phyloP scores from a whole-genome alignment of 2,113 vertebrate species.

The Cyprinus carpio region DNA sequence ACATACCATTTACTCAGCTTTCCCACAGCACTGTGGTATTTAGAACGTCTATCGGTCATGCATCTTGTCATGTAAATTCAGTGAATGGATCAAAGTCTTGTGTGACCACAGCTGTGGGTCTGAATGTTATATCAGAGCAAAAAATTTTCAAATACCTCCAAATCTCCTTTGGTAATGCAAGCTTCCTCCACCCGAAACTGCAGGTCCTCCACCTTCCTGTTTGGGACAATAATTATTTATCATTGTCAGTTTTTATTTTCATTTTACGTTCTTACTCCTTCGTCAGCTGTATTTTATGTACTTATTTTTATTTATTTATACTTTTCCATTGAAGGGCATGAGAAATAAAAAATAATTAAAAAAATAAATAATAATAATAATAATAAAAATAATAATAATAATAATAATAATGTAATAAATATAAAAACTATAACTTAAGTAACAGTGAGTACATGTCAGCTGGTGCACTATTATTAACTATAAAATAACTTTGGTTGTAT shows the following conservation, averaged over 20 bases:
- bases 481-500: neutral
- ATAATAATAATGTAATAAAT: too few species aligned
- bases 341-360: neutral
- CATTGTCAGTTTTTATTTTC: neutral
- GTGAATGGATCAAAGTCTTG: neutral
- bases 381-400: neutral
- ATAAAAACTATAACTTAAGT: too few species aligned
- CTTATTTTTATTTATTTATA: neutral
- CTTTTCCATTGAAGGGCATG: neutral
- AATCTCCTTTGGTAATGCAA: slow-evolving; percentile 98
- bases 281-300: neutral
- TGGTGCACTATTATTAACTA: too few species aligned
- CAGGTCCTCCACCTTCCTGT: slow-evolving; percentile 97
- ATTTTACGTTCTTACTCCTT: neutral
- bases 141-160: slow-evolving; percentile 83
- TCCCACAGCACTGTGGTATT: neutral
- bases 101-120: neutral
- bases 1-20: neutral
- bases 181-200: slow-evolving; percentile 98
- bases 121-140: neutral
- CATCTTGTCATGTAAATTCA: too few species aligned
- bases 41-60: too few species aligned
- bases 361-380: neutral
- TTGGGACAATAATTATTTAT: slow-evolving; percentile 45
- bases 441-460: neutral